Conservation (phyloP, 2,113 vertebrate species). For the pig (Sus scrofa) region DNA sequence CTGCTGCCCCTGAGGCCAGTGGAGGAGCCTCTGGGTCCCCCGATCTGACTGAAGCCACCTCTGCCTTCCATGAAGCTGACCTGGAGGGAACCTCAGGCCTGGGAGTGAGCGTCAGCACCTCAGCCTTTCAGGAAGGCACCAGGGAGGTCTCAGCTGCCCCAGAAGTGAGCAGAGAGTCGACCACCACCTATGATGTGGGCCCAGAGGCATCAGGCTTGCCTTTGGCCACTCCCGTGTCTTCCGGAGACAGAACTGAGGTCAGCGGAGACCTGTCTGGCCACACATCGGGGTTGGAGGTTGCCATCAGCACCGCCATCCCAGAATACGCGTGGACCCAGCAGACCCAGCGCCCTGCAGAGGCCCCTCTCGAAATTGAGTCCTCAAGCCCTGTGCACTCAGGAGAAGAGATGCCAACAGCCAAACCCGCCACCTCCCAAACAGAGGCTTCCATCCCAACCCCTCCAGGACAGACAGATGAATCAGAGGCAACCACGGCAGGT, state of each 20-base stretch:
- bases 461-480: slow-evolving; percentile 74
- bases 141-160: slow-evolving; percentile 66
- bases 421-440: slow-evolving; percentile 68
- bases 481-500: slow-evolving; percentile 85
- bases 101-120: slow-evolving; percentile 73
- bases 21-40: slow-evolving; percentile 75
- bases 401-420: slow-evolving; percentile 77
- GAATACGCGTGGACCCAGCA: slow-evolving; percentile 80
- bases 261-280: slow-evolving; percentile 82
- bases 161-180: slow-evolving; percentile 72
- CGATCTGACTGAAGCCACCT: slow-evolving; percentile 83
- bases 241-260: slow-evolving; percentile 82
- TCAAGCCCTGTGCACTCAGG: slow-evolving; percentile 67
- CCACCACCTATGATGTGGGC: slow-evolving; percentile 40
- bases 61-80: slow-evolving; percentile 81
- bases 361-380: slow-evolving; percentile 77
- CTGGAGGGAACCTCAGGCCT: slow-evolving; percentile 80
- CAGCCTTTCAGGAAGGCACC: slow-evolving; percentile 67
- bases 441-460: slow-evolving; percentile 75
- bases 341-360: slow-evolving; percentile 81
- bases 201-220: slow-evolving; percentile 74
- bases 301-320: slow-evolving; percentile 80
- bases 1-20: slow-evolving; percentile 81
- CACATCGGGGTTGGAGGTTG: slow-evolving; percentile 68
- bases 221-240: slow-evolving; percentile 43